Evolutionary conservation across 2,888 invertebrate species (phyloP), one percentile per base, ranked within the genome.

Genomic region (Nemurella pictetii): DNA sequence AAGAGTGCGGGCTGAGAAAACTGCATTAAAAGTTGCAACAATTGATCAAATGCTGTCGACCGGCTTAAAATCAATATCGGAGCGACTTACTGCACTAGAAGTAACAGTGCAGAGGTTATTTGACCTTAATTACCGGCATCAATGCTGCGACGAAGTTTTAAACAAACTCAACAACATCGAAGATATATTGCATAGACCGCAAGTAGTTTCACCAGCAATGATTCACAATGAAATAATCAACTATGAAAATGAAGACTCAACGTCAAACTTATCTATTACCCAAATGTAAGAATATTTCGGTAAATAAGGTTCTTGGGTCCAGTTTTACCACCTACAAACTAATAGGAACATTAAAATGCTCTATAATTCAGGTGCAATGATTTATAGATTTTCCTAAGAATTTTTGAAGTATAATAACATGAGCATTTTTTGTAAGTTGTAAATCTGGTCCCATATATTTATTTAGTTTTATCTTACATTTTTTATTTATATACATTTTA

Each of bases 101-200:
- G 78, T 73, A 73, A 78, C 85, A 27, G 80, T 85, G 26, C 84
- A 84, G 29, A 85, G 81, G 72, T 80, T 55, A 35, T 32, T 84
- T 30, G 82, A 84, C 26, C 83, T 83, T 55, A 83, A 75, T 32
- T 81, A 85, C n/a, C 74, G 86, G 75, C 87, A 87, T 82, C 28
- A 81, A 0, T 87, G 87, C 81, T 87, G 87, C 86, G 86, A 86
- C n/a, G 86, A 87, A 82, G 85, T 87, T 25, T 80, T 87, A 29
- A 27, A 77, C 15, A 86, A 83, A 84, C 29, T 86, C 30, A 83
- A 55, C 27, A 32, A 26, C 27, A 83, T 86, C 32, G 86, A 86
- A 75, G 83, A 83, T 27, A 29, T 85, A 27, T 35, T 86, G 29
- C 82, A 30, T 9, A 30, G 26, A 28, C 36, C 82, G 5, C 20